phyloP scores from a whole-genome alignment of 2,888 invertebrate species.

The Himalopsyche anomala region DNA sequence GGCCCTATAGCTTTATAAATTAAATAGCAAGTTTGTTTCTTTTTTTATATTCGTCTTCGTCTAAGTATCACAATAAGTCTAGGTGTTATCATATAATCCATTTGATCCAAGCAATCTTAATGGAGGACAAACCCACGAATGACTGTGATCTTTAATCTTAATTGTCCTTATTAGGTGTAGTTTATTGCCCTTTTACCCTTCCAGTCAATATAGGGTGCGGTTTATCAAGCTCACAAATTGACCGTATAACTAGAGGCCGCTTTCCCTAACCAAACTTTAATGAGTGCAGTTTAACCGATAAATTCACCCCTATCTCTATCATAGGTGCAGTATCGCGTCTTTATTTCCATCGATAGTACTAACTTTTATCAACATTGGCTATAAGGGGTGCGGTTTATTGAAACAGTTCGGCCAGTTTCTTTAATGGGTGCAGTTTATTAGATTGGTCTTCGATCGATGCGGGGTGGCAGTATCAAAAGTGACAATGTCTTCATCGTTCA shows the following conservation, averaged over 20 bases:
- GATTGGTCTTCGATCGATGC: slow-evolving; percentile 31
- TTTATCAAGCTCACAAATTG: slow-evolving; percentile 26
- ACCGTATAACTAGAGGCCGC: not conserved
- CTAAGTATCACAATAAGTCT: too few species aligned
- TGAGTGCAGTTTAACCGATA: slow-evolving; percentile 31
- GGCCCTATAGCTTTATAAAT: too few species aligned
- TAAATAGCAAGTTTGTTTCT: too few species aligned
- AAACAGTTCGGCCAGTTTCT: slow-evolving; percentile 14
- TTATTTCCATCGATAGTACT: slow-evolving; percentile 26
- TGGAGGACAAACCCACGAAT: not conserved
- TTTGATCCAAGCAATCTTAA: too few species aligned
- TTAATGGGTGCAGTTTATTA: slow-evolving; percentile 34
- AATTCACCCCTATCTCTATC: slow-evolving; percentile 34
- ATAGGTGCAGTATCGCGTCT: slow-evolving; percentile 34
- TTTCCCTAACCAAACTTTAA: slow-evolving; percentile 15
- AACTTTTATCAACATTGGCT: slow-evolving; percentile 26
- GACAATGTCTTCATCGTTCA: not conserved
- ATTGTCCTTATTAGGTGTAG: slow-evolving; percentile 21
- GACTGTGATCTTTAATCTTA: slow-evolving; percentile 15
- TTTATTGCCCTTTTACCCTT: slow-evolving; percentile 10
- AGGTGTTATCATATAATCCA: too few species aligned
- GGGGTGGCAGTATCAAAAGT: not conserved
- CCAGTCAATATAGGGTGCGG: slow-evolving; percentile 17
- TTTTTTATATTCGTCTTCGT: too few species aligned
- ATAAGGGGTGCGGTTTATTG: slow-evolving; percentile 28